These are phyloP conservation scores for Camponotus fellah DNA, from an alignment of 2,888 invertebrate genomes.

Conservation along the genomic window DNA sequence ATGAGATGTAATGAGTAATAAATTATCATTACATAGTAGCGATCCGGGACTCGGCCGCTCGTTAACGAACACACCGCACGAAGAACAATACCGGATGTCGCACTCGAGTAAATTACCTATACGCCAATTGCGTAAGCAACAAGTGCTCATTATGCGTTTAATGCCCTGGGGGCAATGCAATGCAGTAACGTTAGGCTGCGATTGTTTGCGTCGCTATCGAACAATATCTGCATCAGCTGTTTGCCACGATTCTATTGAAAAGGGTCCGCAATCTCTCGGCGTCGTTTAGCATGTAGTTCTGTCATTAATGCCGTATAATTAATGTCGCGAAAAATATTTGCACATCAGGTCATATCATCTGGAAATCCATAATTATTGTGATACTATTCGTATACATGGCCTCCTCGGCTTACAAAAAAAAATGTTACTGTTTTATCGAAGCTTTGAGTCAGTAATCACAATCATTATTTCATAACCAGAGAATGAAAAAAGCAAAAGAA, in stretches of 20 bases:
- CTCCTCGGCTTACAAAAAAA: not conserved
- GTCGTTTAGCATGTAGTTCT: conserved; percentile 19
- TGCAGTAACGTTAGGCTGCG: conserved; percentile 42
- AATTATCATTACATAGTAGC: conserved; percentile 59
- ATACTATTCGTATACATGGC: not conserved
- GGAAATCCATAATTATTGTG: not conserved
- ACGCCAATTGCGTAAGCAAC: conserved; percentile 69
- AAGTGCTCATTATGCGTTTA: conserved; percentile 70
- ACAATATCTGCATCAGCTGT: conserved; percentile 26
- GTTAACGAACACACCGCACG: conserved; percentile 62
- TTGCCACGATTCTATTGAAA: conserved; percentile 10
- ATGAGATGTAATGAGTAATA: conserved; percentile 61
- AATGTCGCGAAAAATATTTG: not conserved
- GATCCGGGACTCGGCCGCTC: conserved; percentile 50
- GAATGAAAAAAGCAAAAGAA: not conserved
- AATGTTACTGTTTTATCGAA: not conserved
- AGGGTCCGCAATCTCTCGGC: not conserved
- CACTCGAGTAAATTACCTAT: conserved; percentile 58
- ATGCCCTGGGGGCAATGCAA: conserved; percentile 15
- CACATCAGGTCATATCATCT: not conserved
- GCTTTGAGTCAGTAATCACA: not conserved
- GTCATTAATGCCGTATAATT: not conserved
- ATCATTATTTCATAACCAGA: not conserved
- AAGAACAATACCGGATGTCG: conserved; percentile 60
- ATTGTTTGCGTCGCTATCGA: conserved; percentile 39